phyloP scores from a whole-genome alignment of 1,140 invertebrate species.

The Solenopsis fugax region DNA sequence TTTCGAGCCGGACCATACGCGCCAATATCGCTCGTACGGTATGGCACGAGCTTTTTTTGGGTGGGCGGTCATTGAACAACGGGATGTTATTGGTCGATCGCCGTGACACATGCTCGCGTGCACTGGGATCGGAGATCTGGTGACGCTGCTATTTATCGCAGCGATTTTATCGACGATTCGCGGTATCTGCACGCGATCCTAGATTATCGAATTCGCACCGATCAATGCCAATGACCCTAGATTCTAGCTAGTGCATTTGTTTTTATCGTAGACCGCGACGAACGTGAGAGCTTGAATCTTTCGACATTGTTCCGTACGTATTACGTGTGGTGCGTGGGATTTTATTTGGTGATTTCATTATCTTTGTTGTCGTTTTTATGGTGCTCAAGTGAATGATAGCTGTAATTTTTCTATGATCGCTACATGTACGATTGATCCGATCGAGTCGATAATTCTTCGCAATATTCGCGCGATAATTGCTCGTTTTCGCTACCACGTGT shows the following conservation, averaged over 20 bases:
- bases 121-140: constrained; percentile 38
- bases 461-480: constrained; percentile 37
- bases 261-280: background rate
- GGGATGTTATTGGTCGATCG: constrained; percentile 66
- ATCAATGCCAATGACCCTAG: constrained; percentile 2
- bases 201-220: constrained; percentile 26
- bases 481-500: constrained; percentile 48
- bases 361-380: background rate
- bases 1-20: constrained; percentile 64
- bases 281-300: background rate
- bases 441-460: constrained; percentile 26
- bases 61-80: constrained; percentile 58
- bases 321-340: constrained; percentile 44
- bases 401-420: background rate
- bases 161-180: constrained; percentile 39
- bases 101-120: constrained; percentile 68
- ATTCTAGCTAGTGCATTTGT: constrained; percentile 9
- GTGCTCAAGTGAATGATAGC: constrained; percentile 22
- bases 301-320: background rate
- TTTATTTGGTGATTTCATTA: constrained; percentile 4
- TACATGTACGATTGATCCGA: background rate
- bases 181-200: constrained; percentile 21
- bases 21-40: constrained; percentile 58
- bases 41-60: constrained; percentile 49
- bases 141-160: constrained; percentile 41